These are phyloP conservation scores for Cryptus viduatorius DNA, from an alignment of 2,888 invertebrate genomes.

Conservation along the genomic window DNA sequence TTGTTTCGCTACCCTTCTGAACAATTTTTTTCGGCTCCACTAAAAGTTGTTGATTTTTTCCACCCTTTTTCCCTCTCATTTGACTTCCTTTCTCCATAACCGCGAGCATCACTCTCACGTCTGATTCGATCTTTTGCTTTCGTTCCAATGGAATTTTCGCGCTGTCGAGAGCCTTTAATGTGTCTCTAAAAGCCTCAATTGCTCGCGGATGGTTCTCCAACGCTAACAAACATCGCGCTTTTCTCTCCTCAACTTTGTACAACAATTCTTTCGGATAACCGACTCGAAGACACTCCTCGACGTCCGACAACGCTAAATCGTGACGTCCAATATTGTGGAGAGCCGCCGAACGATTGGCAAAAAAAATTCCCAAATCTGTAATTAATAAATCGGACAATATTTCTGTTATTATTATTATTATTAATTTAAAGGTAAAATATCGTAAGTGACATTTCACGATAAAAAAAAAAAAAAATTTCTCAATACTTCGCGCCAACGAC, in stretches of 20 bases:
- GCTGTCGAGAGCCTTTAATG: slow-evolving; percentile 89
- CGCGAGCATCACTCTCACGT: slow-evolving; percentile 90
- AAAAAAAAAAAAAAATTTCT: no score
- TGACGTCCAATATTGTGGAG: slow-evolving; percentile 90
- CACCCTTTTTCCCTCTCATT: slow-evolving; percentile 64
- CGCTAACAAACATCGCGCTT: slow-evolving; percentile 90
- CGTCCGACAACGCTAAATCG: slow-evolving; percentile 90
- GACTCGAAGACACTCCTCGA: slow-evolving; percentile 88
- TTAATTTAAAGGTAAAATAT: no score
- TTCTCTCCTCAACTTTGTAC: slow-evolving; percentile 92
- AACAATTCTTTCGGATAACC: slow-evolving; percentile 90
- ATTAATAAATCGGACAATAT: neutral
- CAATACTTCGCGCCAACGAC: no score
- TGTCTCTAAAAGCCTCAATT: slow-evolving; percentile 88
- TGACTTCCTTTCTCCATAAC: slow-evolving; percentile 88
- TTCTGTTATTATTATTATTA: neutral
- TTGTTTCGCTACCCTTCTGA: slow-evolving; percentile 82
- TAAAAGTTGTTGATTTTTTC: slow-evolving; percentile 70
- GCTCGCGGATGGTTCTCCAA: slow-evolving; percentile 89
- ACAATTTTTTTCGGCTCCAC: slow-evolving; percentile 75
- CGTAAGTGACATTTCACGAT: no score
- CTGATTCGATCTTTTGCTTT: slow-evolving; percentile 88
- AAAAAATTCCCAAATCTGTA: slow-evolving; percentile 88
- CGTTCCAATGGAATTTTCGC: slow-evolving; percentile 88
- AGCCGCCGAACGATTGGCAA: slow-evolving; percentile 93